Base-by-base conservation (phyloP, 2,113 vertebrate species). In the Glaucomys volans region DNA sequence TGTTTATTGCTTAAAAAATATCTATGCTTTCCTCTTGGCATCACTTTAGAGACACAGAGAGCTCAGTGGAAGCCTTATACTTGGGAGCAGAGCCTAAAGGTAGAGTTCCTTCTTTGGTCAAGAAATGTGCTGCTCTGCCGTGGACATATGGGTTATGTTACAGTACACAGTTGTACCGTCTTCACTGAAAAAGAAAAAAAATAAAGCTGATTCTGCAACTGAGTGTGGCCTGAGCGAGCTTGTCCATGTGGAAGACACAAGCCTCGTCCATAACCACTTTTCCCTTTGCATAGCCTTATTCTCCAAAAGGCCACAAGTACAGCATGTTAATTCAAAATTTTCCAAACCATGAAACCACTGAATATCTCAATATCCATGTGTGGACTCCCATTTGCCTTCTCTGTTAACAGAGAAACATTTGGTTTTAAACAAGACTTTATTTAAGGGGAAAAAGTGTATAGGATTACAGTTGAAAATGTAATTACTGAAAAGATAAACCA, bases 401-500 rank as follows among this genome's bases (percentile, higher is more conserved):
- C 89, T 95, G 84, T 87, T 96, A 95, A 94, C 95, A n/a, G 91
- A 95, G 97, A 91, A 95, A 96, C 95, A 97, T 95, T 97, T 96
- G 97, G 96, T 97, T 98, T 97, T 95, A 97, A 97, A 94, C 91
- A 96, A 97, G 96, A 97, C 93, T 95, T 98, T 93, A 87, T 96
- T 98, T 96, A 87, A 97, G 95, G 95, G 93, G 95, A 91, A 93
- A 92, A 97, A 77, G 87, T 87, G 75, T 96, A 97, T 97, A 97
- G 94, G 87, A 82, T 98, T 97, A 98, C 96, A 96, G 91, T 94
- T 86, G 96, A 96, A 97, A 98, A 98, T 95, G 95, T 64, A 96
- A 97, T 98, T 97, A 98, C 76, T 32, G 86, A 96, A 98, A 97
- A 98, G 96, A 97, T 97, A 96, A 97, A 97, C 96, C 96, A 95